These are phyloP conservation scores for Prosopocoilus inquinatus DNA, from an alignment of 2,888 invertebrate species.

Conservation along the genomic window DNA sequence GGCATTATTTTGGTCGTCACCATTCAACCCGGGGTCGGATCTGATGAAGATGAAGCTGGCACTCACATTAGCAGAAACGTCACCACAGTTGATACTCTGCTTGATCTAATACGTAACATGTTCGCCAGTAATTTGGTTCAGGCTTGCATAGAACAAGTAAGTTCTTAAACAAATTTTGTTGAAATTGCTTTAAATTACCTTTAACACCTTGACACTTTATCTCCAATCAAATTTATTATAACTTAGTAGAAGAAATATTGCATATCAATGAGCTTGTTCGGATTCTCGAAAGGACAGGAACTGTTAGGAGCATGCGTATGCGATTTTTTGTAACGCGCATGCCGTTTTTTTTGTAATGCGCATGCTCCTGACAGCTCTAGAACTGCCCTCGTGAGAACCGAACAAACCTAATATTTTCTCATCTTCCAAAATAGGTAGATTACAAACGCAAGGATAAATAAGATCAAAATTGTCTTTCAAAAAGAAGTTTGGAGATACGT, in stretches of 20 bases:
- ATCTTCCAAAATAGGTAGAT: no score
- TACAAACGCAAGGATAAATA: no score
- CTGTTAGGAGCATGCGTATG: no score
- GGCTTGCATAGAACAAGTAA: constrained; percentile 59
- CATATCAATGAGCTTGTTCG: not conserved
- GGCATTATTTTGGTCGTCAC: constrained; percentile 68
- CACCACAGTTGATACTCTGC: constrained; percentile 66
- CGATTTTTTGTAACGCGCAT: no score
- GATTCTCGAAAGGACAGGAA: not conserved
- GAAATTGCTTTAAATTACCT: not conserved
- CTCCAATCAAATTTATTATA: not conserved
- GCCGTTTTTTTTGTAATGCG: no score
- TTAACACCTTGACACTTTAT: not conserved
- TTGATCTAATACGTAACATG: constrained; percentile 70
- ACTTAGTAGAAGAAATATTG: not conserved
- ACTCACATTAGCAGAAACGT: constrained; percentile 47
- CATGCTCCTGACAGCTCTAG: no score
- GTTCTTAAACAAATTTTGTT: constrained; percentile 22
- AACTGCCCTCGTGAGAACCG: no score
- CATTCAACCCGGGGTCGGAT: constrained; percentile 60
- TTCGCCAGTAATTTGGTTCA: constrained; percentile 67
- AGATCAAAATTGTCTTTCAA: no score
- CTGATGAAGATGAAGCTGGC: constrained; percentile 21
- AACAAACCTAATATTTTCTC: no score
- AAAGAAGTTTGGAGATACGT: no score